These are phyloP conservation scores for Pseudotriccus pelzelni DNA, from an alignment of 2,797 vertebrate genomes.

Conservation along the genomic window DNA sequence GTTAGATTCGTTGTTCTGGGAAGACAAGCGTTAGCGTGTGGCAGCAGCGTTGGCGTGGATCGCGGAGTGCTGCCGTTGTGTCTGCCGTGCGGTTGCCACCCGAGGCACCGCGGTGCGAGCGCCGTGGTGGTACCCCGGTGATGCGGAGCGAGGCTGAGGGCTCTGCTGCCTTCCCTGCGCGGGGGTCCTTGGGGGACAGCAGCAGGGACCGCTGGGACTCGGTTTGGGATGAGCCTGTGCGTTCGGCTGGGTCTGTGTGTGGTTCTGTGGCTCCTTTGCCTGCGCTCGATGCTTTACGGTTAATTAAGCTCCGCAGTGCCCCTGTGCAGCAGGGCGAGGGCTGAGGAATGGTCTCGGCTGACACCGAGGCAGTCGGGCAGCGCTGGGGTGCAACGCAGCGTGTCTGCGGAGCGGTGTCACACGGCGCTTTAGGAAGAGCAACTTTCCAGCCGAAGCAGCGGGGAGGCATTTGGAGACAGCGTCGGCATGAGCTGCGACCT, in stretches of 20 bases:
- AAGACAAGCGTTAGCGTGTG: fast-evolving
- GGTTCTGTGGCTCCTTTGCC: background rate
- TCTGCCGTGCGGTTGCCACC: background rate
- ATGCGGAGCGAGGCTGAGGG: background rate
- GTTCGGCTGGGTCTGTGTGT: background rate
- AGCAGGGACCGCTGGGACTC: fast-evolving
- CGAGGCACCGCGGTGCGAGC: background rate
- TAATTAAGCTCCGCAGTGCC: background rate
- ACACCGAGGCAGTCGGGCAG: fast-evolving
- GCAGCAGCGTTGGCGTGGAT: fast-evolving
- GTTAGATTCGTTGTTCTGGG: fast-evolving
- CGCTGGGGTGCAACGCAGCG: background rate
- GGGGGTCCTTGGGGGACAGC: background rate
- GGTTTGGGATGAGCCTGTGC: background rate
- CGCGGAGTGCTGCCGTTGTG: fast-evolving
- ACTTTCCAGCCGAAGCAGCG: background rate
- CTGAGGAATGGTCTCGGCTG: background rate
- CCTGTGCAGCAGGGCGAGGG: background rate
- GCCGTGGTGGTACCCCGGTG: background rate
- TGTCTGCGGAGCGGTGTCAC: background rate
- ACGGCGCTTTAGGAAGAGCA: background rate
- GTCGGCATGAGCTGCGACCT: fast-evolving
- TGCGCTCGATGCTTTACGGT: background rate
- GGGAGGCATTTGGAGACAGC: background rate
- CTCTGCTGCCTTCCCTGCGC: background rate